Base-by-base conservation (phyloP, 2,888 invertebrate genomes). In the Leptopterna dolabrata region DNA sequence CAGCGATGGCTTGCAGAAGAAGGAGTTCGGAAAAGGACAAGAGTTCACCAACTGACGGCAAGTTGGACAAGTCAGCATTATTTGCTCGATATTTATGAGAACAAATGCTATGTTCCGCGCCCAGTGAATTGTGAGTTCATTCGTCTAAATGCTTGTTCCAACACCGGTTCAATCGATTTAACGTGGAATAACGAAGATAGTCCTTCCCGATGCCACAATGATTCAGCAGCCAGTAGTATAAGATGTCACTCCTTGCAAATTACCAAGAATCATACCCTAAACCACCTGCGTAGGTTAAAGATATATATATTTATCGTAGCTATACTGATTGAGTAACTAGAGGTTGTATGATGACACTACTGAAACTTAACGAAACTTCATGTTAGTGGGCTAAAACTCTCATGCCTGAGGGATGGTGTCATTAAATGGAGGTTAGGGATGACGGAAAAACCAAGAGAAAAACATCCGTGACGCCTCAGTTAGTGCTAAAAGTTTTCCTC, bases 401-500 rank as follows among this genome's bases (percentile, higher is more conserved):
- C 36, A 7, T 36, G 36, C 36, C 47, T 7, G 14, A 47, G 13
- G 47, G 47, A 47, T 7, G 47, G 13, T 47, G 1, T 13, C 2
- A 3, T 47, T 47, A 47, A 7, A 14, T 47, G 47, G 7, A 9
- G 63, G 27, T 3, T 24, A 63, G 63, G 24, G 19, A 3, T 63
- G 63, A 27, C n/a, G 7, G 24, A 63, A 63, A 63, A 63, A 63
- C 63, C 24, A 27, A 27, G 14, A 24, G 24, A 63, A 63, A 63
- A 63, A 63, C 63, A 19, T 63, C 24, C 24, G 27, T 24, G 63
- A 63, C 24, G 27, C 19, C n/a, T 19, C 43, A 43, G 78, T 78
- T 45, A 43, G 78, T 4, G 19, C 24, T 24, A 30, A 78, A 78
- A 78, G 78, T 78, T 78, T 78, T 45, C 45, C 45, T 78, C 24